Evolutionary conservation across 2,888 invertebrate genomes (phyloP).

Genomic region (Drosophila diplacantha): DNA sequence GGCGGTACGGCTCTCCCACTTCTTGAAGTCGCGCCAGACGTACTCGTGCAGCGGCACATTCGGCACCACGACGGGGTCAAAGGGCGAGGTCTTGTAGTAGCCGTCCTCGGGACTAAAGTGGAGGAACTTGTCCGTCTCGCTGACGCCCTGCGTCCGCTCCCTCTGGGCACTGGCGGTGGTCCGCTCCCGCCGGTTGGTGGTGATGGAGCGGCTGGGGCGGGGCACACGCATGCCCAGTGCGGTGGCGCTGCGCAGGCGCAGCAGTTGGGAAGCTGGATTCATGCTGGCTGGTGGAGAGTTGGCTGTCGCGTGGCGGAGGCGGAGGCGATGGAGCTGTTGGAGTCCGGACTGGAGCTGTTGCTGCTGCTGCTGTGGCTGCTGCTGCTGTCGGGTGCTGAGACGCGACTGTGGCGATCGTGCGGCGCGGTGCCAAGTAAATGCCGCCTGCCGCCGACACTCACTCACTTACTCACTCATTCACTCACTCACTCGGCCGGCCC

Average conservation of each 20-base stretch:
- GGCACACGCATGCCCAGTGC: slow-evolving; percentile 26
- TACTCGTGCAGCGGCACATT: slow-evolving; percentile 81
- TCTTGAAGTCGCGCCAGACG: slow-evolving; percentile 81
- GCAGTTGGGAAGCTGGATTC: slow-evolving; percentile 58
- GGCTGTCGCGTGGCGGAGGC: not conserved
- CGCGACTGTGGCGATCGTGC: slow-evolving; percentile 60
- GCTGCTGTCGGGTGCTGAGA: slow-evolving; percentile 56
- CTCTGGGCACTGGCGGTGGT: slow-evolving; percentile 56
- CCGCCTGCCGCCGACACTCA: slow-evolving; percentile 18
- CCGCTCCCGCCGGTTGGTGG: slow-evolving; percentile 60
- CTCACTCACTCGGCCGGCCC: not conserved
- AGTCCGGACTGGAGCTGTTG: slow-evolving; percentile 12
- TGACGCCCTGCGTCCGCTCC: slow-evolving; percentile 61
- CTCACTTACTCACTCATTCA: slow-evolving; percentile 2
- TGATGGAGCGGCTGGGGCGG: slow-evolving; percentile 44
- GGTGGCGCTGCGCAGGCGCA: slow-evolving; percentile 55
- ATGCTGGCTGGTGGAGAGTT: slow-evolving; percentile 28
- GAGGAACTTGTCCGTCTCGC: slow-evolving; percentile 69
- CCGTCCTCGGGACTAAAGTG: slow-evolving; percentile 72
- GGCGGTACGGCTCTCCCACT: slow-evolving; percentile 82
- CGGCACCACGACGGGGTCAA: slow-evolving; percentile 78
- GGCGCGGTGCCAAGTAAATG: slow-evolving; percentile 29
- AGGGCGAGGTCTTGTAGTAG: slow-evolving; percentile 78
- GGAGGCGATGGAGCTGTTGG: slow-evolving; percentile 8
- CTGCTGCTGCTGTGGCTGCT: slow-evolving; percentile 49